These are phyloP conservation scores for Nomada flava DNA, from an alignment of 2,888 invertebrate species.

Conservation along the genomic window DNA sequence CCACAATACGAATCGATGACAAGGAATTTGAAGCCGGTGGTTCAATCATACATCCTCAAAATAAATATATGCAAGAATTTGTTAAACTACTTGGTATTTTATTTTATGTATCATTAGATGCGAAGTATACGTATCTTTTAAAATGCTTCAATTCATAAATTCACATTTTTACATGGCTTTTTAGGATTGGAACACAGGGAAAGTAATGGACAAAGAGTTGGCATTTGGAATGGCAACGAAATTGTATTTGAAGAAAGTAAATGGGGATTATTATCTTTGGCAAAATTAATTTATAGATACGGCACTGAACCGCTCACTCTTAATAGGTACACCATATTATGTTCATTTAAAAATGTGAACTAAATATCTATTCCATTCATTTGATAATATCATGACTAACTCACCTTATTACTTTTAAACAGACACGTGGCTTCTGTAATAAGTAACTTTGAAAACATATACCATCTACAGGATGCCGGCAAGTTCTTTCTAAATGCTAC, in stretches of 20 bases:
- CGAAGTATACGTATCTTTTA: not conserved
- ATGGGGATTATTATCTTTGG: constrained; percentile 83
- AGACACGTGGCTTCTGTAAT: constrained; percentile 73
- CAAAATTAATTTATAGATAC: constrained; percentile 86
- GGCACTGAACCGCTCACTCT: constrained; percentile 85
- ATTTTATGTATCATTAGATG: constrained; percentile 6
- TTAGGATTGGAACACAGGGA: constrained; percentile 79
- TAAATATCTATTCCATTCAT: constrained; percentile 52
- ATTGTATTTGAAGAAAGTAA: constrained; percentile 85
- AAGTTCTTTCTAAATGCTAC: constrained; percentile 85
- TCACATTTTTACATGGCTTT: not conserved
- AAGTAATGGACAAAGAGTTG: constrained; percentile 74
- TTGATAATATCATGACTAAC: not conserved
- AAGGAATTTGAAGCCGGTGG: constrained; percentile 87
- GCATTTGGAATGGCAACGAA: constrained; percentile 85
- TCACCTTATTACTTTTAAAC: constrained; percentile 42
- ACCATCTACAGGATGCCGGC: constrained; percentile 85
- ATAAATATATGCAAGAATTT: constrained; percentile 86
- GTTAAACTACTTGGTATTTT: constrained; percentile 84
- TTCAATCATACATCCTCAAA: constrained; percentile 86
- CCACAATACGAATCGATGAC: constrained; percentile 84
- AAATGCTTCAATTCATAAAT: constrained; percentile 8
- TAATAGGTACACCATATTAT: constrained; percentile 75
- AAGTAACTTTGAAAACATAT: constrained; percentile 85
- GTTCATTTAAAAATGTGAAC: not conserved